Evolutionary conservation across 2,113 vertebrate species (phyloP).

Genomic region (Poecile atricapillus): DNA sequence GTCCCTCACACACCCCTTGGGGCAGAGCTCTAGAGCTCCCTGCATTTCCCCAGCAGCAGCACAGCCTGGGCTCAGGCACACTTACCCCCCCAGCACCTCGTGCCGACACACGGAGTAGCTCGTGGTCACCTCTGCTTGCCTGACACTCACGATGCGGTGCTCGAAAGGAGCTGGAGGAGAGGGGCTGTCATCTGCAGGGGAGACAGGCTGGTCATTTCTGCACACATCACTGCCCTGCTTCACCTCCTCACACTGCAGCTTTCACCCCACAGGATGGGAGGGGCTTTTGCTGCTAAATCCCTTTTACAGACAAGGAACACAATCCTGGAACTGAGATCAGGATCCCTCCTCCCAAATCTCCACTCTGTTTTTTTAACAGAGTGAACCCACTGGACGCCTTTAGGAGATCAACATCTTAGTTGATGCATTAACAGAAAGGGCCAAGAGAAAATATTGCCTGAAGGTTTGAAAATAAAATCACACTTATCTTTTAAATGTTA

Average conservation of each 20-base stretch:
- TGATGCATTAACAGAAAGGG: background rate
- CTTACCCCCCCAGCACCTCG: slow-evolving; percentile 84
- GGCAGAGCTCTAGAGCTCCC: background rate
- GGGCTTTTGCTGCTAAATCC: background rate
- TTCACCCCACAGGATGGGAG: background rate
- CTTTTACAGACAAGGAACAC: background rate
- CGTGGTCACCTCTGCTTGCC: slow-evolving; percentile 66
- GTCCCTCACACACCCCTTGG: accelerated
- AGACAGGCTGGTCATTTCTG: background rate
- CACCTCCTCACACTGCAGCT: background rate
- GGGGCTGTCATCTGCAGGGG: slow-evolving; percentile 80
- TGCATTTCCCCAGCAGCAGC: background rate
- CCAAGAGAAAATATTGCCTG: background rate
- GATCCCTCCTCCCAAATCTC: background rate
- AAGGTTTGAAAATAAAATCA: background rate
- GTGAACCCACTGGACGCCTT: background rate
- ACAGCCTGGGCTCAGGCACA: background rate
- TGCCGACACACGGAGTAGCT: slow-evolving; percentile 75
- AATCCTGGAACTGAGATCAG: background rate
- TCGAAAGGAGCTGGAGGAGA: slow-evolving; percentile 84
- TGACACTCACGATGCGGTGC: slow-evolving; percentile 82
- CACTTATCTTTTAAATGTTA: background rate
- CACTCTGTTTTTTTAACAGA: background rate
- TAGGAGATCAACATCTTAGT: background rate
- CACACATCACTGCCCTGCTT: background rate